These are phyloP conservation scores for Drosophila bunnanda DNA, from an alignment of 2,888 invertebrate genomes.

Conservation along the genomic window DNA sequence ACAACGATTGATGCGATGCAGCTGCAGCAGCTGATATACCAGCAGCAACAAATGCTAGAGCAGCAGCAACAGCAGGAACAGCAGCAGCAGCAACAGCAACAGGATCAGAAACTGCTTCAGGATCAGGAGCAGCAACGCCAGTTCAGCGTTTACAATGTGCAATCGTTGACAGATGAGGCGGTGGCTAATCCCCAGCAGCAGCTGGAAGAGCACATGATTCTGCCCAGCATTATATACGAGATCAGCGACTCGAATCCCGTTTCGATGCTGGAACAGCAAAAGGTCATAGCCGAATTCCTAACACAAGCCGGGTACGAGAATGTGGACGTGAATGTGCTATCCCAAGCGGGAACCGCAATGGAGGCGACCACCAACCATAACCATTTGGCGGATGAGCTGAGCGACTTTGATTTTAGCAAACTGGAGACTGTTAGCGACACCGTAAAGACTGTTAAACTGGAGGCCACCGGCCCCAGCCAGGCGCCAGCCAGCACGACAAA, in stretches of 20 bases:
- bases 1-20: constrained; percentile 80
- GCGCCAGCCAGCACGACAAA: constrained; percentile 23
- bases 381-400: constrained; percentile 58
- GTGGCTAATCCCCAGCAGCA: constrained; percentile 27
- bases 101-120: constrained; percentile 57
- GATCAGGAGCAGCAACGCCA: constrained; percentile 56
- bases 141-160: constrained; percentile 78
- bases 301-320: constrained; percentile 79
- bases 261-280: constrained; percentile 78
- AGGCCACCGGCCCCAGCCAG: constrained; percentile 44
- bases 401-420: constrained; percentile 74
- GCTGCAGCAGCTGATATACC: constrained; percentile 79
- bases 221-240: constrained; percentile 79
- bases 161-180: constrained; percentile 77
- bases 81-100: constrained; percentile 63
- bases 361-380: constrained; percentile 19
- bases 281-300: constrained; percentile 79
- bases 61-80: constrained; percentile 65
- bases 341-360: constrained; percentile 40
- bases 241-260: constrained; percentile 76
- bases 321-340: constrained; percentile 62
- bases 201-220: constrained; percentile 70
- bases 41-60: constrained; percentile 73
- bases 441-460: constrained; percentile 78
- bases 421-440: constrained; percentile 75